These are phyloP conservation scores for Anthrax anthrax DNA, from an alignment of 2,888 invertebrate genomes.

Conservation along the genomic window DNA sequence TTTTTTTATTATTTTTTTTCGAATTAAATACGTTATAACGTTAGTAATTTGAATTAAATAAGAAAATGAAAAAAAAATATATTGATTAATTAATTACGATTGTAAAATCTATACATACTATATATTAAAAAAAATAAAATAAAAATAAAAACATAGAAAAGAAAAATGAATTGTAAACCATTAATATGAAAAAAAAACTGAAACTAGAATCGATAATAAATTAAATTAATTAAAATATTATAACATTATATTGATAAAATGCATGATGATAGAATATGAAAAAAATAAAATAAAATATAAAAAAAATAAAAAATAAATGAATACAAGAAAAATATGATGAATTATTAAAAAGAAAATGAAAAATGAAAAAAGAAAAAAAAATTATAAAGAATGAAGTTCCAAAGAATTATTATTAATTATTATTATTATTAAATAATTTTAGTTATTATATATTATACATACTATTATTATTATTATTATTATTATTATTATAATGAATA, in stretches of 20 bases:
- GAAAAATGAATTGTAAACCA: too few relatives aligned
- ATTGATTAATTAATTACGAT: too few relatives aligned
- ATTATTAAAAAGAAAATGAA: too few relatives aligned
- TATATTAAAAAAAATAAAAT: background rate
- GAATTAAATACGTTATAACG: too few relatives aligned
- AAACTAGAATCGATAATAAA: slow-evolving; percentile 1
- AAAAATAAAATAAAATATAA: background rate
- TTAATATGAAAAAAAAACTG: slow-evolving; percentile 2
- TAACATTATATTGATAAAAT: slow-evolving; percentile 4
- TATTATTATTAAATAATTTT: slow-evolving; percentile 4
- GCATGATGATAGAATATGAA: background rate
- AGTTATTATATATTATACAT: background rate
- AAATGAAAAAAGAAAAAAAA: background rate
- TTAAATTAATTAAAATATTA: too few relatives aligned
- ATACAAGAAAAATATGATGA: too few relatives aligned
- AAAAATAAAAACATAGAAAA: background rate
- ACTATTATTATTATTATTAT: slow-evolving; percentile 1
- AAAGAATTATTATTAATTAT: slow-evolving; percentile 5
- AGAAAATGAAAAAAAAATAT: too few relatives aligned
- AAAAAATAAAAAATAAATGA: background rate
- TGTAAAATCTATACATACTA: too few relatives aligned
- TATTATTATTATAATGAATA: slow-evolving; percentile 1
- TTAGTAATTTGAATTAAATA: too few relatives aligned
- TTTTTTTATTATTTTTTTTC: too few relatives aligned
- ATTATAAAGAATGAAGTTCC: slow-evolving; percentile 3